Percentiles rank a stretch among this genome's conserved stretches.
Evolutionary conservation across 2,888 invertebrate genomes (phyloP).

Genomic region (Agrypnus murinus): DNA sequence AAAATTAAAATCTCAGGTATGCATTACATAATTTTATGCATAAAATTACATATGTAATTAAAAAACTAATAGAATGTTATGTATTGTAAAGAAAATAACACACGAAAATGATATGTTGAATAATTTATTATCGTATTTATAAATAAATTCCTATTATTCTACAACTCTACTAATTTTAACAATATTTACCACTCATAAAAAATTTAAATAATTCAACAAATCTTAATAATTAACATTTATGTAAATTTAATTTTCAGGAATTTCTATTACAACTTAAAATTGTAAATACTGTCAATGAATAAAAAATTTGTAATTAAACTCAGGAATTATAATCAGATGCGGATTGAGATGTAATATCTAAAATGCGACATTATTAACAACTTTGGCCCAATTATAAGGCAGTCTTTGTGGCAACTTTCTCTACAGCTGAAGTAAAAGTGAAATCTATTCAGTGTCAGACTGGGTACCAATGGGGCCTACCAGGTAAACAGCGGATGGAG

Average conservation of each 20-base stretch:
- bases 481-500: too few species aligned
- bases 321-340: too few species aligned
- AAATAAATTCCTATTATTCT: slow-evolving; percentile 19
- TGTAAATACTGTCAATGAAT: slow-evolving; percentile 17
- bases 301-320: neutral
- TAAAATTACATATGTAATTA: too few species aligned
- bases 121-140: slow-evolving; percentile 18
- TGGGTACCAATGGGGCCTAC: too few species aligned
- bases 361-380: too few species aligned
- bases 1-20: too few species aligned
- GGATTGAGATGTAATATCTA: too few species aligned
- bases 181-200: slow-evolving; percentile 21
- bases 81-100: neutral
- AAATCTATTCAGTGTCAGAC: too few species aligned
- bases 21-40: too few species aligned
- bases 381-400: too few species aligned
- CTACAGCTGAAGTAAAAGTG: neutral
- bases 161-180: slow-evolving; percentile 12
- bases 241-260: slow-evolving; percentile 4
- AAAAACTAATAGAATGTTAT: too few species aligned
- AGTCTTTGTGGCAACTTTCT: neutral
- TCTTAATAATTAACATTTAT: slow-evolving; percentile 11
- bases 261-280: slow-evolving; percentile 12
- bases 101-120: slow-evolving; percentile 20
- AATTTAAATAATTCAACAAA: slow-evolving; percentile 9